A percentile compares a stretch with the other conserved stretches of the same genome.
phyloP scores from a whole-genome alignment of 2,797 vertebrate genomes.

The Peromyscus nudipes region DNA sequence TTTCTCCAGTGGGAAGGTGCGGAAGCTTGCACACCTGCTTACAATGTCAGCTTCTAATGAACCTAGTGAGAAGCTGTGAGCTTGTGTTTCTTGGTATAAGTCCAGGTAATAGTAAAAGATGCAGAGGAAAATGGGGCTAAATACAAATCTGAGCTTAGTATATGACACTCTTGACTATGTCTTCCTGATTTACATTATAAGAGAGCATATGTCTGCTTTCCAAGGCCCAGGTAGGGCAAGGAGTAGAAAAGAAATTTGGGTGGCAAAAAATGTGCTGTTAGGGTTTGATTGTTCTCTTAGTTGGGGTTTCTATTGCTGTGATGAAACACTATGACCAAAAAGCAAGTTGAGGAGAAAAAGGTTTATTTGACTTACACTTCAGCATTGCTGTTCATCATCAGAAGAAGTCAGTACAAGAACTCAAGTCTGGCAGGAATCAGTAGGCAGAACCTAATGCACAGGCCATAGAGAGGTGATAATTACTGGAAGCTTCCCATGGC shows the following conservation, averaged over 20 bases:
- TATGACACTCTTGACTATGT: no score
- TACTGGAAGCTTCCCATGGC: not conserved
- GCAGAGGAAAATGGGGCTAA: not conserved
- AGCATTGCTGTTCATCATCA: not conserved
- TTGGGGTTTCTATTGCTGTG: not conserved
- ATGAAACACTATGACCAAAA: not conserved
- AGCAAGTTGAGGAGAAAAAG: not conserved
- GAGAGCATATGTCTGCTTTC: not conserved
- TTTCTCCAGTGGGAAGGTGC: no score
- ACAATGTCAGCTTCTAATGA: no score
- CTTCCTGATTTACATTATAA: not conserved
- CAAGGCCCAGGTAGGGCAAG: no score
- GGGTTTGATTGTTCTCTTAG: not conserved
- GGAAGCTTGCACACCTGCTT: no score
- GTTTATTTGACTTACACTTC: not conserved
- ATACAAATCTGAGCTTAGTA: not conserved
- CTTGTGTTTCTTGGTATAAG: no score
- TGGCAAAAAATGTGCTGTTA: not conserved
- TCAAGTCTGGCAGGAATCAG: not conserved
- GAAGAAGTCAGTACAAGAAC: not conserved
- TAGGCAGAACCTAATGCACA: not conserved
- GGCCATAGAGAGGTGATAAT: accelerated
- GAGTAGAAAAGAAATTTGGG: not conserved
- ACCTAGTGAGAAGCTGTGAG: no score
- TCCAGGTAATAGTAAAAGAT: not conserved